Base-by-base conservation (phyloP, 2,888 invertebrate genomes). In the Cantharis rustica region DNA sequence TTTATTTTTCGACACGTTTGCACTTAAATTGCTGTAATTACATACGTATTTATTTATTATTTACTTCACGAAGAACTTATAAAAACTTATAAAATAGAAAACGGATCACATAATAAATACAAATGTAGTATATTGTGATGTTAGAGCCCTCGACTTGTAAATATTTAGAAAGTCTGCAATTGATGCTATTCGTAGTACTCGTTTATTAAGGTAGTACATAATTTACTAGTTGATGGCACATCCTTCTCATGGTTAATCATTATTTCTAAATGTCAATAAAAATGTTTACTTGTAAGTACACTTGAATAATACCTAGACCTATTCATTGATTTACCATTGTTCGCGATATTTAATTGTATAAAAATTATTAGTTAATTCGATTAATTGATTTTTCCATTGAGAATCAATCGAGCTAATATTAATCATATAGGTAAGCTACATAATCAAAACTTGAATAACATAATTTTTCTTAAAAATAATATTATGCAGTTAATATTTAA, bases 191-290 rank as follows among this genome's bases (percentile, higher is more conserved):
- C 64, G n/a, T 47, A 47, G 64, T 66, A 66, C 64, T 66, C 23
- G 20, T 66, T 66, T 66, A 66, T 66, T 66, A 13, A 47, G 47
- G 47, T 23, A 16, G 64, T 66, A 66, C 64, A 20, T 66, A 66
- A 66, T 66, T 66, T 66, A 66, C 64, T 66, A 20, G 64, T 66
- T 20, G 64, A 66, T 23, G 64, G 64, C 64, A 66, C 64, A 66
- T 66, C 64, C 64, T 66, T 66, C 23, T 66, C 64, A 66, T n/a
- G 64, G 64, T 20, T 66, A 20, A 66, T 16, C 64, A 66, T 66
- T 66, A 66, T 20, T 66, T 20, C 64, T 66, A 66, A 66, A 66
- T 66, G 64, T 66, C 64, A 66, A 66, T 66, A 20, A 13, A 16
- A 66, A 66, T 47, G 13, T 47, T n/a, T 47, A 47, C 47, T n/a